Base-by-base conservation (phyloP, 2,888 invertebrate species). In the Alviniconcha strummeri region DNA sequence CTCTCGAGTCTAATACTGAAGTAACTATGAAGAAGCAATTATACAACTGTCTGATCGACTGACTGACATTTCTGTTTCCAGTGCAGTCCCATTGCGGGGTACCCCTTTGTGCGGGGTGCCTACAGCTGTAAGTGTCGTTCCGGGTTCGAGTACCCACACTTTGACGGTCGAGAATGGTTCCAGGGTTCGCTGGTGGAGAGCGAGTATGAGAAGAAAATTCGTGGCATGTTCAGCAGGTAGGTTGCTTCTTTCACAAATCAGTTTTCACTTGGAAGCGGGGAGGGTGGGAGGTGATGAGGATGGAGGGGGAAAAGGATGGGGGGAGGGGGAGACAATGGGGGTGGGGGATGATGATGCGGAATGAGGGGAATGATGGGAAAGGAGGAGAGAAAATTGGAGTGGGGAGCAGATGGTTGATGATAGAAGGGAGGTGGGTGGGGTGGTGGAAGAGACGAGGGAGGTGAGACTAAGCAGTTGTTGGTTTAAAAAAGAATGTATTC, bases 181-280 rank as follows among this genome's bases (percentile, higher is more conserved):
- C 98, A 99, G 93, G 99, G 99, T 0, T 98, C 98, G 94, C 95
- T 98, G 85, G 96, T 98, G 13, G 99, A 99, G 94, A 97, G 97
- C 0, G 98, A 99, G 94, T 99, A 97, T 94, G 96, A 96, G 92
- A 98, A 98, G 94, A 96, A 98, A 87, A 92, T 87, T 56, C 84
- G 85, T 8, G 91, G 91, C 6, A 79, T 88, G 54, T 86, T 87
- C 60, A 91, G 90, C 85, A 87, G 89, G 89, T 90, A 84, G 83
- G 71, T 13, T 54, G 9, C 13, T 60, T 60, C 9, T 13, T 60
- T 60, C 17, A 57, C n/a, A 67, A 36, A 52, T 75, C 9, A 8
- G 52, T 75, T 8, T 13, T 7, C 2, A 9, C 11, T 75, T 15
- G 1, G 55, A 13, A 11, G 13, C 11, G 36, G 75, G 2, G 13